Base-by-base conservation (phyloP, 2,113 vertebrate genomes). In the Circaetus cinerascens region DNA sequence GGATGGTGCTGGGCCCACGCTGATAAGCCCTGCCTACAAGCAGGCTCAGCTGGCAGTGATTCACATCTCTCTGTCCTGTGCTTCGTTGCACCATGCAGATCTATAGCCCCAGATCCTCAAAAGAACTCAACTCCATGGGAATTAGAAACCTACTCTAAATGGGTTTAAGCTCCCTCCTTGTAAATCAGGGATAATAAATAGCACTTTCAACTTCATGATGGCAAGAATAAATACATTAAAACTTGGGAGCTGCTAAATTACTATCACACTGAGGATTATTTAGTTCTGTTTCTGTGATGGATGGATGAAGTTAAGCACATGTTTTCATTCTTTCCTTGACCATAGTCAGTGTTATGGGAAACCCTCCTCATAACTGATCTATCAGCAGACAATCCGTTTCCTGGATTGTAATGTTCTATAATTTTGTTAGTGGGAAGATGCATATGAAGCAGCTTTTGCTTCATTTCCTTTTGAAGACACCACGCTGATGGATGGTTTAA, bases 401-500 rank as follows among this genome's bases (percentile, higher is more conserved):
- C 72, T 2, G 11, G 27, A 30, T 55, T 77, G 14, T 30, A 83
- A 80, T 21, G 38, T 43, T 77, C 85, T 66, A 26, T 80, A 88
- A 88, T 90, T 92, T 84, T 86, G 32, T 88, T 93, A 95, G 72
- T 67, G 55, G 23, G 26, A 93, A 96, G 75, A 80, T 86, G 82
- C 72, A 90, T 80, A 83, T 55, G 55, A 95, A 69, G 45, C 41
- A 93, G 50, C 18, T 77, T 86, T 95, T 90, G 2, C 38, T 67
- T 92, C 72, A 86, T 74, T 95, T 93, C 67, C 45, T 69, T 69
- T 69, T 80, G 88, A 95, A 90, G 88, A 74, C 53, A 87, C 19
- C 15, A 40, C 0, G 0, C 27, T 95, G 90, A 96, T 86, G 75
- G 41, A 91, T 84, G 20, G 19, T 32, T 94, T 92, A 91, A 91